Conservation (phyloP, 2,888 invertebrate species). For the Agapostemon virescens region DNA sequence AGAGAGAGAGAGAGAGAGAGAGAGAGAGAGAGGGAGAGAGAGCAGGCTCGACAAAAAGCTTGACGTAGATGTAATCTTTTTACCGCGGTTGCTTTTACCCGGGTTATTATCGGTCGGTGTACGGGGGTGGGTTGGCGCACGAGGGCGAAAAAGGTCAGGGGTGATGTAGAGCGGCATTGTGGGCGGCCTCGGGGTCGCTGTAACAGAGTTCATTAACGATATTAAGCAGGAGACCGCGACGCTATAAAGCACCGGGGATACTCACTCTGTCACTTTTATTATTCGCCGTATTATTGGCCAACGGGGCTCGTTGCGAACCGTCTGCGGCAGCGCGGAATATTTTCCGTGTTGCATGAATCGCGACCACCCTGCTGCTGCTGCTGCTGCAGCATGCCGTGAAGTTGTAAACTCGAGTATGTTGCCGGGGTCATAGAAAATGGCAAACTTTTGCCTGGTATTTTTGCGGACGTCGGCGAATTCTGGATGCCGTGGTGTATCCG, state of each 20-base stretch:
- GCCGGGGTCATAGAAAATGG: background rate
- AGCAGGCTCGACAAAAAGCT: conserved; percentile 20
- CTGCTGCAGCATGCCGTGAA: background rate
- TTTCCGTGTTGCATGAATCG: conserved; percentile 16
- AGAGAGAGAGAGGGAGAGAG: background rate
- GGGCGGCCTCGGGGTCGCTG: conserved; percentile 33
- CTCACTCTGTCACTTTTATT: conserved; percentile 46
- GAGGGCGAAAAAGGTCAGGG: conserved; percentile 58
- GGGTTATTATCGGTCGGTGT: conserved; percentile 47
- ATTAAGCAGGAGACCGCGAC: conserved; percentile 54
- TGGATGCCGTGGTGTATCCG: background rate
- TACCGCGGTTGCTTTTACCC: conserved; percentile 36
- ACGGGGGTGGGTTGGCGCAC: conserved; percentile 26
- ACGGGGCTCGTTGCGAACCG: background rate
- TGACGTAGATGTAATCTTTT: conserved; percentile 49
- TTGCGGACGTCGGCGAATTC: background rate
- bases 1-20: background rate
- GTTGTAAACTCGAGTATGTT: conserved; percentile 9
- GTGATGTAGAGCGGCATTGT: conserved; percentile 44
- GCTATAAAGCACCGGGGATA: conserved; percentile 41
- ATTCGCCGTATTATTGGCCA: conserved; percentile 24
- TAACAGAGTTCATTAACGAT: conserved; percentile 64
- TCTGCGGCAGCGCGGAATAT: background rate
- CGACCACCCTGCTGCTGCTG: background rate
- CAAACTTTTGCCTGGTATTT: background rate